Base-by-base conservation (phyloP, 2,113 vertebrate species). In the Rhinolophus ferrumequinum region DNA sequence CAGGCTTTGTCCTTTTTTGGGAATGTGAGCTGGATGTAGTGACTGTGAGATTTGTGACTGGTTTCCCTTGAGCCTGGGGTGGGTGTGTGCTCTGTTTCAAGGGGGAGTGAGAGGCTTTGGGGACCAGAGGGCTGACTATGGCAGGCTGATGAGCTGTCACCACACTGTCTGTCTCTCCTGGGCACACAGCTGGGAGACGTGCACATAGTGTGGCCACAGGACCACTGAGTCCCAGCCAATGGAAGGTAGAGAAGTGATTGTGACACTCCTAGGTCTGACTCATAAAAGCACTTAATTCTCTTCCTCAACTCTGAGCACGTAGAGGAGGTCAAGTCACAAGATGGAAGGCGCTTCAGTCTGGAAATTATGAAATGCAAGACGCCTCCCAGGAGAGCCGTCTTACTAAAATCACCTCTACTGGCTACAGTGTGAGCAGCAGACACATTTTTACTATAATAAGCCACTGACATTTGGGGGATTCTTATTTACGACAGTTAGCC, bases 361-460 rank as follows among this genome's bases (percentile, higher is more conserved):
- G 24, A 75, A 47, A 67, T 19, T 50, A 30, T 75, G 5, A 33
- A 10, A 41, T 33, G 30, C 24, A 90, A 76, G n/a, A 28, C 22
- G 19, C 0, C n/a, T 66, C 54, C 64, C 14, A 16, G 30, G 16
- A 14, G 18, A 50, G 47, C 9, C 1, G 5, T 76, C 47, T 81
- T 16, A n/a, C 6, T 4, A 13, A 69, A 92, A 66, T 18, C 19
- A 72, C 6, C 18, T 38, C 33, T 0, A 24, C 0, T 13, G 2
- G 64, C 6, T 80, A n/a, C 41, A 2, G 1, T 70, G 28, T 72
- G 24, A 81, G 7, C 35, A 69, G 44, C 47, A 64, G 33, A 41
- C 16, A 12, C 13, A 54, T 50, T 50, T 41, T 88, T 73, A 16
- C 6, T 14, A 6, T 58, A 15, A 38, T 19, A 64, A 87, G 24